Percentiles rank a stretch among this genome's conserved stretches.
phyloP scores from a whole-genome alignment of 2,888 invertebrate genomes.

The Erebia epiphron region DNA sequence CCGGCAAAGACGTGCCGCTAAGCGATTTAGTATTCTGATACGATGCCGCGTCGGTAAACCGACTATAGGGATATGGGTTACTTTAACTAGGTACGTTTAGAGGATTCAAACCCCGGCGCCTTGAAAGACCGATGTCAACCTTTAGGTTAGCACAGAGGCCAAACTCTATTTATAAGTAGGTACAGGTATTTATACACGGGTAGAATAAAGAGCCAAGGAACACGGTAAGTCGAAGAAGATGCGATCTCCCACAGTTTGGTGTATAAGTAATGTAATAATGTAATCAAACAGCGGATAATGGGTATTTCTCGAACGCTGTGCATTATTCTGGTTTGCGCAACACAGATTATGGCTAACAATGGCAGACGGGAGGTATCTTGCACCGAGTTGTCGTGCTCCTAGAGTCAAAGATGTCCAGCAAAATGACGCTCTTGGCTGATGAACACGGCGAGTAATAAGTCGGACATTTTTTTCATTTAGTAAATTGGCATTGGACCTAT shows the following conservation, averaged over 20 bases:
- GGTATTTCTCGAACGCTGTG: constrained; percentile 17
- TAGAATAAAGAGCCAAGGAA: neutral
- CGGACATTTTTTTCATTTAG: too few relatives aligned
- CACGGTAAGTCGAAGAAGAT: neutral
- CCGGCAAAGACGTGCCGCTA: too few relatives aligned
- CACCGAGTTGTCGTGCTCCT: neutral
- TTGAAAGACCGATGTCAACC: too few relatives aligned
- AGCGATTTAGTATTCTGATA: too few relatives aligned
- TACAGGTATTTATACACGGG: neutral
- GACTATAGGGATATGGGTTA: too few relatives aligned
- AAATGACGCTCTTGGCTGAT: neutral
- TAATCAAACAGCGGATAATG: constrained; percentile 24
- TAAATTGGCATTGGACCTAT: neutral
- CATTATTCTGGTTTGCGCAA: constrained; percentile 31
- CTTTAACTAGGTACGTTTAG: too few relatives aligned
- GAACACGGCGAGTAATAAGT: too few relatives aligned
- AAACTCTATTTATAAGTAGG: too few relatives aligned
- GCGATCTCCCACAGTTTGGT: constrained; percentile 3
- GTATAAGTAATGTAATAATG: constrained; percentile 4
- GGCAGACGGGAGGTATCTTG: constrained; percentile 15
- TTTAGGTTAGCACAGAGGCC: too few relatives aligned
- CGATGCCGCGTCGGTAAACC: too few relatives aligned
- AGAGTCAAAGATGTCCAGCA: neutral
- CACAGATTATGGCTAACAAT: constrained; percentile 25
- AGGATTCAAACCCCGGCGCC: too few relatives aligned